Conservation (phyloP, 2,888 invertebrate species). For the Lycophotia porphyrea region DNA sequence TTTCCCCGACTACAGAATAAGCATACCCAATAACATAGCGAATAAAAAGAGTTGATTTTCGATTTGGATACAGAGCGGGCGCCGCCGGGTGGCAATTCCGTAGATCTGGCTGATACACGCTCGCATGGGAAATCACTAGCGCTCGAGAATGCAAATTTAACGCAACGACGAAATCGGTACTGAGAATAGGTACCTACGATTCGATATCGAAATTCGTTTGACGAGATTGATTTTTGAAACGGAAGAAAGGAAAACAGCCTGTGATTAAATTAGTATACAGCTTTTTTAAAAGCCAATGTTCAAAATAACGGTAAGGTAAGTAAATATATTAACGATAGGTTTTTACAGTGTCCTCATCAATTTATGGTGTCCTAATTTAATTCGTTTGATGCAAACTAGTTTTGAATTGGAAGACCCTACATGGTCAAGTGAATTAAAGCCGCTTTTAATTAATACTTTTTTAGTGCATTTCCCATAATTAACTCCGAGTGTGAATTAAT, state of each 20-base stretch:
- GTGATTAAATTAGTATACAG: slow-evolving; percentile 15
- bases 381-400: background rate
- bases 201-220: slow-evolving; percentile 26
- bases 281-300: background rate
- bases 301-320: background rate
- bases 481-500: slow-evolving; percentile 58
- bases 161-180: slow-evolving; percentile 60
- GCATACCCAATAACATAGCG: slow-evolving; percentile 72
- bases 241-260: slow-evolving; percentile 14
- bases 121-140: slow-evolving; percentile 82
- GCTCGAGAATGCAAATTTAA: slow-evolving; percentile 82
- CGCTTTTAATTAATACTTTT: slow-evolving; percentile 16
- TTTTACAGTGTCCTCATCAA: background rate
- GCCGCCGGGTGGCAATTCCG: slow-evolving; percentile 80
- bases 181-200: slow-evolving; percentile 48
- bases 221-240: slow-evolving; percentile 45
- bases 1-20: slow-evolving; percentile 74
- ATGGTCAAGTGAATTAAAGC: slow-evolving; percentile 8
- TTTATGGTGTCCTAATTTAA: background rate
- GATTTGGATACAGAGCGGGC: slow-evolving; percentile 81
- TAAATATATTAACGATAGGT: background rate
- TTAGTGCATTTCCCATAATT: slow-evolving; percentile 45
- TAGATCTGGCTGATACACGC: slow-evolving; percentile 77
- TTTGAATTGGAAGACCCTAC: background rate
- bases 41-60: slow-evolving; percentile 87